Percentiles rank a stretch among this genome's conserved stretches.
phyloP scores from a whole-genome alignment of 2,113 vertebrate species.

The Sterrhoptilus dennistouni region DNA sequence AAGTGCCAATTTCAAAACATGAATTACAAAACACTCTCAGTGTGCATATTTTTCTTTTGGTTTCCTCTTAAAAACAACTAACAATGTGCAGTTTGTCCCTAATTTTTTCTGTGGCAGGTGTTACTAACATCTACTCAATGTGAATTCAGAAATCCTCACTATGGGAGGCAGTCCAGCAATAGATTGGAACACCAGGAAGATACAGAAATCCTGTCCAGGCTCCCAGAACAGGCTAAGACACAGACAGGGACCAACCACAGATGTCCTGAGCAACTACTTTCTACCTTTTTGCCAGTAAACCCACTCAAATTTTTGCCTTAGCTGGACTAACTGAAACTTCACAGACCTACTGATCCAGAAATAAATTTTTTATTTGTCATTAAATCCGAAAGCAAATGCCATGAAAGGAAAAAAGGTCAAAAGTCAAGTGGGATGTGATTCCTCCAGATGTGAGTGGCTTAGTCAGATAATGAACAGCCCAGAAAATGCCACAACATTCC shows the following conservation, averaged over 20 bases:
- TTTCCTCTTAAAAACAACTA: neutral
- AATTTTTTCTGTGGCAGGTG: neutral
- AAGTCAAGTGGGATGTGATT: neutral
- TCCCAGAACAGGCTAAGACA: neutral
- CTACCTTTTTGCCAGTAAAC: neutral
- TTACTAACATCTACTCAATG: neutral
- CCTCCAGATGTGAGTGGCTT: neutral
- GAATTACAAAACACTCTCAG: neutral
- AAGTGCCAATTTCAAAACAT: neutral
- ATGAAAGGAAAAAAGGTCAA: neutral
- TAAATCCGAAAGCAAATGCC: constrained; percentile 15
- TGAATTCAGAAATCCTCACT: neutral
- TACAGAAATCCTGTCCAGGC: neutral
- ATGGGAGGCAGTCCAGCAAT: neutral
- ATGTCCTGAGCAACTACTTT: neutral
- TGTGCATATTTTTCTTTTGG: neutral
- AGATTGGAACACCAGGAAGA: neutral
- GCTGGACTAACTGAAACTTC: neutral
- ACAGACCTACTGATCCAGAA: neutral
- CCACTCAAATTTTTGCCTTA: neutral
- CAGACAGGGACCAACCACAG: neutral
- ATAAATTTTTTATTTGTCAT: neutral
- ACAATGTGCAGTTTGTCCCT: neutral
- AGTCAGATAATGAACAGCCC: neutral
- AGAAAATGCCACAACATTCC: neutral